Percentiles rank a stretch among this genome's conserved stretches.
Evolutionary conservation across 37 sponge, comb jelly and placozoan genomes (phyloP).

Genomic region (Eunapius fragilis): DNA sequence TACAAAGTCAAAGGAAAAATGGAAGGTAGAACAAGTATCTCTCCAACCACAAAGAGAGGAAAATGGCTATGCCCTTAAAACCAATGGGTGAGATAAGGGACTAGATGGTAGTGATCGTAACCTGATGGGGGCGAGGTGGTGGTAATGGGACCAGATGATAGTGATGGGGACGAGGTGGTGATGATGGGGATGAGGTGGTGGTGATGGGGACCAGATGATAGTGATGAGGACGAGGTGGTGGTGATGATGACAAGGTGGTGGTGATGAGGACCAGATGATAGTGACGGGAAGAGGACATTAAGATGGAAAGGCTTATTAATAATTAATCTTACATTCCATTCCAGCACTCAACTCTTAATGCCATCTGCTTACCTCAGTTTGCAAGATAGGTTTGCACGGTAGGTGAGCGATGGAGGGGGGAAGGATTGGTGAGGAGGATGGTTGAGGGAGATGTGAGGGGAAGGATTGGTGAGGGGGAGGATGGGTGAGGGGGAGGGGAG

Average conservation of each 20-base stretch:
- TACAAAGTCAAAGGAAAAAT: too few relatives aligned
- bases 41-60: too few relatives aligned
- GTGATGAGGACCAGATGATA: background rate
- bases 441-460: background rate
- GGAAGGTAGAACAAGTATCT: too few relatives aligned
- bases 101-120: too few relatives aligned
- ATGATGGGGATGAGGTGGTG: too few relatives aligned
- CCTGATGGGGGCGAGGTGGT: too few relatives aligned
- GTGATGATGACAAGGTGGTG: background rate
- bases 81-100: too few relatives aligned
- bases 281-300: too few relatives aligned
- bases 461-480: background rate
- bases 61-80: too few relatives aligned
- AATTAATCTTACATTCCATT: background rate
- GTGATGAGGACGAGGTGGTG: background rate
- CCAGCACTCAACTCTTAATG: conserved; percentile 30
- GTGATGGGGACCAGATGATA: background rate
- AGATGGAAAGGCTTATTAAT: too few relatives aligned
- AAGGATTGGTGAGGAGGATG: background rate
- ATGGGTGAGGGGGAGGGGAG: background rate
- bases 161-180: too few relatives aligned
- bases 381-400: conserved; percentile 7
- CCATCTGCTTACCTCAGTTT: conserved; percentile 39
- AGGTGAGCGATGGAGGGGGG: background rate
- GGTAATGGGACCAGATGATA: too few relatives aligned